Percentiles rank a stretch among this genome's conserved stretches.
Conservation (phyloP, 2,113 vertebrate species). For the Petroica traversi region DNA sequence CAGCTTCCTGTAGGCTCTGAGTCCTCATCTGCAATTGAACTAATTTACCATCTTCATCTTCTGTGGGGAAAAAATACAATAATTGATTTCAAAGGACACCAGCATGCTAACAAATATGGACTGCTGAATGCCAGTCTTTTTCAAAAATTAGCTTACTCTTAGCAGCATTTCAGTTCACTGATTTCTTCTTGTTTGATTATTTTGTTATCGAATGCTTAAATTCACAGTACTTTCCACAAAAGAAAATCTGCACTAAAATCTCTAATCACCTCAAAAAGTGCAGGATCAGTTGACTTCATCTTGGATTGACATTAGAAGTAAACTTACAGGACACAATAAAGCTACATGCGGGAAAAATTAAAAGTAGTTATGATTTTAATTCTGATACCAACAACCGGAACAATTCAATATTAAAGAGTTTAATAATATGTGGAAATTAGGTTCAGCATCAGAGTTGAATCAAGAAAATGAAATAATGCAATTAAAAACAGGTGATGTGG, state of each 20-base stretch:
- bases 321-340: neutral
- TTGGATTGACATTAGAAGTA: neutral
- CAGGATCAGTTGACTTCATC: neutral
- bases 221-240: neutral
- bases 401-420: neutral
- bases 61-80: conserved; percentile 8
- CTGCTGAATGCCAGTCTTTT: neutral
- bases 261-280: neutral
- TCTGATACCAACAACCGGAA: neutral
- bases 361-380: neutral
- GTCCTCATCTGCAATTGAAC: conserved; percentile 16
- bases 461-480: neutral
- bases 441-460: neutral
- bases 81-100: neutral
- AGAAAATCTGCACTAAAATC: neutral
- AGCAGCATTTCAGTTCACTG: neutral
- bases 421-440: neutral
- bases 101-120: neutral
- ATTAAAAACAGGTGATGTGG: neutral
- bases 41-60: conserved; percentile 35
- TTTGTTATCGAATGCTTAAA: neutral
- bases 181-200: neutral
- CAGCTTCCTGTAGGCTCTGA: neutral
- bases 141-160: neutral
- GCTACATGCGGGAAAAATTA: neutral